Percentiles rank a stretch among this genome's conserved stretches.
These are phyloP conservation scores for Tethea ocularis DNA, from an alignment of 2,888 invertebrate genomes.

Conservation along the genomic window DNA sequence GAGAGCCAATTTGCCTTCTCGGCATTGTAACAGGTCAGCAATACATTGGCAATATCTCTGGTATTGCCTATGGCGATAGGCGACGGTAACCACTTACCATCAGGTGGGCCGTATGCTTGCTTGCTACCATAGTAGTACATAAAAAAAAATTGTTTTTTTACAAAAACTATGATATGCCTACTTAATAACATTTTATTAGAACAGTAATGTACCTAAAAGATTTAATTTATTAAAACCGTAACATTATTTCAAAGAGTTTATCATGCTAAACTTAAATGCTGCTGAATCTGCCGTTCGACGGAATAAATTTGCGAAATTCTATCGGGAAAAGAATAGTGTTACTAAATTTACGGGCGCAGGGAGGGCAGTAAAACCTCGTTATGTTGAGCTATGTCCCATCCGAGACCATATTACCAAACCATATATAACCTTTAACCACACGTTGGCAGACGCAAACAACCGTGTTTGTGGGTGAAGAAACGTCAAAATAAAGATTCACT, in stretches of 20 bases:
- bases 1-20: no score
- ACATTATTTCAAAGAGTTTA: constrained; percentile 25
- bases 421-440: constrained; percentile 45
- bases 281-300: constrained; percentile 48
- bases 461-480: constrained; percentile 3
- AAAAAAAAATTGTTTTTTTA: no score
- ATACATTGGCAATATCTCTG: no score
- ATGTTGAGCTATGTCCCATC: constrained; percentile 74
- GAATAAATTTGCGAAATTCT: constrained; percentile 76
- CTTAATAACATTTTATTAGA: neutral
- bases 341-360: constrained; percentile 73
- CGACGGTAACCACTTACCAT: no score
- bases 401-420: constrained; percentile 56
- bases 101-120: no score
- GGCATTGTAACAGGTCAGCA: no score
- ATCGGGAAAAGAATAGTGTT: constrained; percentile 77
- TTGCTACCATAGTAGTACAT: no score
- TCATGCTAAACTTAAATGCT: constrained; percentile 46
- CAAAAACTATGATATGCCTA: no score
- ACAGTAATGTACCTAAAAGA: neutral
- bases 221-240: neutral
- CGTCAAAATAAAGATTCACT: neutral
- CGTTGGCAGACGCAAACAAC: constrained; percentile 13
- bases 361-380: constrained; percentile 79
- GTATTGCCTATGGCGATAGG: no score